phyloP scores from a whole-genome alignment of 2,888 invertebrate genomes.

The Sclerodermus sp. region DNA sequence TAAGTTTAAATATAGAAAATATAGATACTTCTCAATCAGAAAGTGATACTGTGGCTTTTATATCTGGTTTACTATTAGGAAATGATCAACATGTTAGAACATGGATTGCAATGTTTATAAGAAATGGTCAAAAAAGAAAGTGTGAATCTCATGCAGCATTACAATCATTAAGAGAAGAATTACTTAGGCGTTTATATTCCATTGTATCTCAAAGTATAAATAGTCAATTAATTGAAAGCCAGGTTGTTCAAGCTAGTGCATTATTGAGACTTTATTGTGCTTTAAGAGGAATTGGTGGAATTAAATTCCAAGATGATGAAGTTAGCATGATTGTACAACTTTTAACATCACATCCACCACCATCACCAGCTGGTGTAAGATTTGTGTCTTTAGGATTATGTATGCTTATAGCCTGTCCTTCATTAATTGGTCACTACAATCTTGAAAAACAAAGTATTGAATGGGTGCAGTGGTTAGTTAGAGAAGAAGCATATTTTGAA shows the following conservation, averaged over 20 bases:
- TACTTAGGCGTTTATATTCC: slow-evolving; percentile 70
- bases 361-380: slow-evolving; percentile 88
- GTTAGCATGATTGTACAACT: slow-evolving; percentile 79
- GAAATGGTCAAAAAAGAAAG: slow-evolving; percentile 83
- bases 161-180: slow-evolving; percentile 73
- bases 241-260: slow-evolving; percentile 85
- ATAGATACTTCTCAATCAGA: slow-evolving; percentile 39
- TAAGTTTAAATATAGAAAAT: slow-evolving; percentile 71
- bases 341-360: slow-evolving; percentile 84
- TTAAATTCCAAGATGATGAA: slow-evolving; percentile 93
- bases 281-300: slow-evolving; percentile 86
- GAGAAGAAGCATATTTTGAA: slow-evolving; percentile 87
- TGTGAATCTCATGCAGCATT: slow-evolving; percentile 75
- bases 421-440: slow-evolving; percentile 67
- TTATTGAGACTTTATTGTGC: slow-evolving; percentile 89
- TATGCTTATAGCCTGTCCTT: slow-evolving; percentile 92
- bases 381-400: slow-evolving; percentile 92
- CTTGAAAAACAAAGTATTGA: slow-evolving; percentile 86
- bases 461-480: slow-evolving; percentile 92
- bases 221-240: slow-evolving; percentile 65
- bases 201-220: slow-evolving; percentile 68
- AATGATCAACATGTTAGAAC: slow-evolving; percentile 86
- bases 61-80: slow-evolving; percentile 86
- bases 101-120: slow-evolving; percentile 91
- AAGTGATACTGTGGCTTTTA: slow-evolving; percentile 74